phyloP scores from a whole-genome alignment of 2,113 vertebrate species.

The Pangasianodon hypophthalmus region DNA sequence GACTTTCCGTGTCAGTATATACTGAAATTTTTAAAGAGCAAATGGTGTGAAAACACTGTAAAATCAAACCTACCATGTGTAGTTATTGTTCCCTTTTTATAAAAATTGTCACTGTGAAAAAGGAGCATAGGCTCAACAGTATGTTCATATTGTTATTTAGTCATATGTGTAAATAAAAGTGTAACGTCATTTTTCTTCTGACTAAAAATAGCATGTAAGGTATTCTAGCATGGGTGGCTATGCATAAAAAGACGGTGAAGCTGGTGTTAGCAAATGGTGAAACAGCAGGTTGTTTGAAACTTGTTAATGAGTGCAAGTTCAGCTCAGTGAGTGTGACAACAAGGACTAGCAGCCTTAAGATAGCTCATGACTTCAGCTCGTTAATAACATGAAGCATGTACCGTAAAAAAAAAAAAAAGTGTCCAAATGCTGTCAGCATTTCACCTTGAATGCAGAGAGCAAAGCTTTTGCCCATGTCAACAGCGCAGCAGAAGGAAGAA shows the following conservation, averaged over 20 bases:
- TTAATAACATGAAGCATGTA: constrained; percentile 5
- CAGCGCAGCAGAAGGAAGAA: background rate
- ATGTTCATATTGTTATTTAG: background rate
- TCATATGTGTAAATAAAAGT: background rate
- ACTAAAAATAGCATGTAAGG: background rate
- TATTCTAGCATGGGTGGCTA: background rate
- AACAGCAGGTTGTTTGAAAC: constrained; percentile 33
- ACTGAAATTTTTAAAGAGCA: background rate
- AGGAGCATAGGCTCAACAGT: background rate
- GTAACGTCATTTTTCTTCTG: background rate
- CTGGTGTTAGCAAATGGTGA: constrained; percentile 5
- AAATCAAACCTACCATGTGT: background rate
- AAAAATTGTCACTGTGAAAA: background rate
- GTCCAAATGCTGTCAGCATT: background rate
- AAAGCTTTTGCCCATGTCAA: background rate
- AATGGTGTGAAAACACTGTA: background rate
- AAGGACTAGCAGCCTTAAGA: constrained; percentile 18
- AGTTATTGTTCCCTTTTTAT: background rate
- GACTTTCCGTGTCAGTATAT: background rate
- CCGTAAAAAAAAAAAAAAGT: background rate
- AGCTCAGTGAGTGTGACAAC: constrained; percentile 17
- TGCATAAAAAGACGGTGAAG: background rate
- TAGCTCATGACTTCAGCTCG: background rate
- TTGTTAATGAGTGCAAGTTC: constrained; percentile 17
- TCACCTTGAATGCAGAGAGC: background rate